These are phyloP conservation scores for Drosophila cyrtoloma DNA, from an alignment of 2,888 invertebrate species.

Conservation along the genomic window DNA sequence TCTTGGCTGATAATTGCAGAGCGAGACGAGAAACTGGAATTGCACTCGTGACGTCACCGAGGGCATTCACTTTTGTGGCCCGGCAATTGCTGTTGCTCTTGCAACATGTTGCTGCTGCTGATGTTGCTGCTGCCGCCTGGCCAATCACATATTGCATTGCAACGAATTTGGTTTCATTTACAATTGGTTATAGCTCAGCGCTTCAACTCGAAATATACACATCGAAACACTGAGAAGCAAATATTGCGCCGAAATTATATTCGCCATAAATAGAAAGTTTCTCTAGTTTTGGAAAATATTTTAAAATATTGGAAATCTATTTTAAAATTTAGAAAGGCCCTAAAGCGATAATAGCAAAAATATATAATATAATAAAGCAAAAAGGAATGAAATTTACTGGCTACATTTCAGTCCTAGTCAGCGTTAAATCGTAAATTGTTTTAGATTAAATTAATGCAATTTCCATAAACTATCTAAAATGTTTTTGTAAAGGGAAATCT, in stretches of 20 bases:
- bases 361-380: no score
- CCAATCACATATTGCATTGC: constrained; percentile 55
- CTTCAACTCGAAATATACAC: constrained; percentile 72
- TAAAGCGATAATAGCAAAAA: no score
- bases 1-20: constrained; percentile 59
- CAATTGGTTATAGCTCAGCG: constrained; percentile 34
- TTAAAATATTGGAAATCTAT: not conserved
- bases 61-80: constrained; percentile 80
- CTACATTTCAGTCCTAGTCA: not conserved
- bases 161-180: constrained; percentile 47
- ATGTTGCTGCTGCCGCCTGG: constrained; percentile 38
- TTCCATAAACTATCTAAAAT: not conserved
- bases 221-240: constrained; percentile 39
- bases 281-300: not conserved
- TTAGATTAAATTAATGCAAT: not conserved
- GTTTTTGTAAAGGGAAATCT: not conserved
- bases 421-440: not conserved
- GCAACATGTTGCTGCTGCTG: constrained; percentile 28
- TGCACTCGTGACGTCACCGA: constrained; percentile 68
- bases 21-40: constrained; percentile 65
- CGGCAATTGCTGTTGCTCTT: constrained; percentile 16
- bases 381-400: not conserved
- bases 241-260: not conserved
- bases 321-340: no score
- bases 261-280: not conserved